These are phyloP conservation scores for Ips typographus DNA, from an alignment of 1,140 invertebrate genomes.

Conservation along the genomic window DNA sequence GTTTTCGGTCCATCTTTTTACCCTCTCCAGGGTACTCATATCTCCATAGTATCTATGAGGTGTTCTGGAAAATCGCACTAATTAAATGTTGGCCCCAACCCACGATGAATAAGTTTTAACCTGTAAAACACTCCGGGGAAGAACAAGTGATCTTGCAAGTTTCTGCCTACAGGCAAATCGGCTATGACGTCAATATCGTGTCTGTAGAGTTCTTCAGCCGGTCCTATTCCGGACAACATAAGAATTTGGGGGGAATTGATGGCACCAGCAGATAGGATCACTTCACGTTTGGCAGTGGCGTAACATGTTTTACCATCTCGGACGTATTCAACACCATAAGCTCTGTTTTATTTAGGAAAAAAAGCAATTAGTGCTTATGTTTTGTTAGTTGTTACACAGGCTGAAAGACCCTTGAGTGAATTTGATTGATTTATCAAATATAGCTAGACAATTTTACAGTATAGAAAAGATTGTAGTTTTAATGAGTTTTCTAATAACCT, in stretches of 20 bases:
- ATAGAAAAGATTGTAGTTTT: too few species aligned
- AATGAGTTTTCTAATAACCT: too few species aligned
- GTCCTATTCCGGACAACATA: slow-evolving; percentile 76
- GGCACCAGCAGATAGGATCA: slow-evolving; percentile 70
- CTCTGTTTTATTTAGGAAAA: slow-evolving; percentile 40
- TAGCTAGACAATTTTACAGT: too few species aligned
- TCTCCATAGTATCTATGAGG: slow-evolving; percentile 12
- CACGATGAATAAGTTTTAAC: slow-evolving; percentile 12
- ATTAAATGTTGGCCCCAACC: background rate
- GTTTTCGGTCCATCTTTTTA: slow-evolving; percentile 18
- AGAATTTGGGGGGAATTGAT: slow-evolving; percentile 72
- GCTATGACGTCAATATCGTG: slow-evolving; percentile 61
- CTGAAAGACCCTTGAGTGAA: too few species aligned
- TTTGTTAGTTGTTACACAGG: too few species aligned
- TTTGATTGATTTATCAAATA: too few species aligned
- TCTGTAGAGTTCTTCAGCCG: slow-evolving; percentile 59
- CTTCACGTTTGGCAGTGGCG: slow-evolving; percentile 63
- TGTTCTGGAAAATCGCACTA: slow-evolving; percentile 13
- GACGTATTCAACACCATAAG: slow-evolving; percentile 67
- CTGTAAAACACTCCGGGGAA: slow-evolving; percentile 59
- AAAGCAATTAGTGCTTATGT: too few species aligned
- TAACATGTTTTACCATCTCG: slow-evolving; percentile 53
- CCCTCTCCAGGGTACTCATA: background rate
- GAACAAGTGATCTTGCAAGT: slow-evolving; percentile 74
- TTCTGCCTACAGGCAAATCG: slow-evolving; percentile 68